Percentiles rank a stretch among this genome's conserved stretches.
phyloP scores from a whole-genome alignment of 2,113 vertebrate genomes.

The Neodon shergylaensis region DNA sequence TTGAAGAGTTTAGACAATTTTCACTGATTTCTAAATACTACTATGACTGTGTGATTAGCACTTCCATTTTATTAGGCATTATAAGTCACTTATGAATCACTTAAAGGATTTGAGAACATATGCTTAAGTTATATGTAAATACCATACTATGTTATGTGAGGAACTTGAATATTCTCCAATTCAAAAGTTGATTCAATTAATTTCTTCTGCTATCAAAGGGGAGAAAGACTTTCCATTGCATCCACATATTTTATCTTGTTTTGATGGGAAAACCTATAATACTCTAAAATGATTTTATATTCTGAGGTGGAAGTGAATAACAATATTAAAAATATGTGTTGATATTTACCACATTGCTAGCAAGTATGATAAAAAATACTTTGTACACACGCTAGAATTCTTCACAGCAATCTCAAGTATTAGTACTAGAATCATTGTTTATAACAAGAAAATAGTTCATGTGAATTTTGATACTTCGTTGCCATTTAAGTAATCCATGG shows the following conservation, averaged over 20 bases:
- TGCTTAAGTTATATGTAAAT: background rate
- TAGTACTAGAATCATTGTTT: too few relatives aligned
- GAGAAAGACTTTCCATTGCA: too few relatives aligned
- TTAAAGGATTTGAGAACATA: background rate
- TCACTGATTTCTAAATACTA: background rate
- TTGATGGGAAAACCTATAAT: background rate
- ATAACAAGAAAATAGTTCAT: too few relatives aligned
- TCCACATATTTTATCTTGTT: background rate
- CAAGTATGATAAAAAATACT: background rate
- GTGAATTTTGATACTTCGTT: too few relatives aligned
- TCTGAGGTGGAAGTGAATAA: background rate
- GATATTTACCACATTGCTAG: background rate
- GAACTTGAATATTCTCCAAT: background rate
- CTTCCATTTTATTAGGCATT: background rate
- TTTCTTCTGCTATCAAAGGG: background rate
- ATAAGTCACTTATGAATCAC: background rate
- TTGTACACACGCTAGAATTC: background rate
- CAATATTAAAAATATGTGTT: background rate
- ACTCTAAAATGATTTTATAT: background rate
- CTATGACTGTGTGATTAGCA: background rate
- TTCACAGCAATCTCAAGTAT: too few relatives aligned
- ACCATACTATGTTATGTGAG: background rate
- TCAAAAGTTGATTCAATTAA: background rate
- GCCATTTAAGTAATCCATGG: background rate
- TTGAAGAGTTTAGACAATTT: background rate